These are phyloP conservation scores for Phainopepla nitens DNA, from an alignment of 2,113 vertebrate species.

Conservation along the genomic window DNA sequence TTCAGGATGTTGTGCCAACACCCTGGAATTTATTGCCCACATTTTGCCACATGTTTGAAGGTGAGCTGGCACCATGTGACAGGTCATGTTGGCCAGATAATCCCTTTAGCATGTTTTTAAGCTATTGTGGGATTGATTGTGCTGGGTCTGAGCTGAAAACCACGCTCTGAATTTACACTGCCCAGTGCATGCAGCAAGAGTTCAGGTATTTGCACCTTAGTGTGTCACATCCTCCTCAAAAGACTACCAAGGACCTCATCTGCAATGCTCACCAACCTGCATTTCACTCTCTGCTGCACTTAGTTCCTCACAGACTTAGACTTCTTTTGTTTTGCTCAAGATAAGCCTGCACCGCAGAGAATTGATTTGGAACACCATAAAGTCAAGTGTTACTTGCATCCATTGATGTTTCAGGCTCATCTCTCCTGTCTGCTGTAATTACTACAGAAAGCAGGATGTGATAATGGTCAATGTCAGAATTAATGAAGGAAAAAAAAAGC, in stretches of 20 bases:
- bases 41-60: neutral
- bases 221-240: neutral
- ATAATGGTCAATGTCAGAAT: neutral
- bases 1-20: neutral
- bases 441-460: neutral
- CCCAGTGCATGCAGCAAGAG: neutral
- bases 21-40: neutral
- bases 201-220: neutral
- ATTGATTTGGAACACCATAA: neutral
- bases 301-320: neutral
- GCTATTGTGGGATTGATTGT: neutral
- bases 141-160: neutral
- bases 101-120: neutral
- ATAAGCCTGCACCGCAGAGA: neutral
- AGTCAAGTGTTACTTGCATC: neutral
- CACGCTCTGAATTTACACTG: neutral
- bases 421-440: neutral
- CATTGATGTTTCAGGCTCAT: neutral
- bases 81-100: neutral
- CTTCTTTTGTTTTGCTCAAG: neutral
- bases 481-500: neutral
- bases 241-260: neutral
- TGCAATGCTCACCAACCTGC: neutral
- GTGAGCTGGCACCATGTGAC: neutral
- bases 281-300: neutral